phyloP scores from a whole-genome alignment of 2,797 vertebrate species.

The Melanotaenia parkinsoni region DNA sequence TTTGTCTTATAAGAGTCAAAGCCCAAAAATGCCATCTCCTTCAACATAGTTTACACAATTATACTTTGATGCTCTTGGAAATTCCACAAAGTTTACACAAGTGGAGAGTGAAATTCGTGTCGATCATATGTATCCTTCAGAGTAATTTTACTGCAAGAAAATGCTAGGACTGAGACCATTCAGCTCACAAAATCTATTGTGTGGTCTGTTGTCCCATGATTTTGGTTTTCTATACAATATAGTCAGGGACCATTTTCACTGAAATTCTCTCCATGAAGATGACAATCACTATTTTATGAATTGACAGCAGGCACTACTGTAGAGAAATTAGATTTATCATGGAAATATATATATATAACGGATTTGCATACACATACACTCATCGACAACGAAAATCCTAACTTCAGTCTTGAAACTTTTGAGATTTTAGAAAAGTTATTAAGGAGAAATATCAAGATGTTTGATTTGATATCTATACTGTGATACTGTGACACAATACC shows the following conservation, averaged over 20 bases:
- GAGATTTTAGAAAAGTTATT: slow-evolving; percentile 34
- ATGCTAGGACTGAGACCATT: slow-evolving; percentile 10
- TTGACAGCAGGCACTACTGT: slow-evolving; percentile 54
- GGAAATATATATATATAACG: slow-evolving; percentile 24
- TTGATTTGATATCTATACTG: slow-evolving; percentile 66
- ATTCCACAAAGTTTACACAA: slow-evolving; percentile 20
- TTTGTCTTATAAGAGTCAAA: slow-evolving; percentile 18
- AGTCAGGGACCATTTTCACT: slow-evolving; percentile 72
- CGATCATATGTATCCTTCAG: background rate
- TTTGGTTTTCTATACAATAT: slow-evolving; percentile 39
- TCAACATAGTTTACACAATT: slow-evolving; percentile 2
- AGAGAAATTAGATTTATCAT: slow-evolving; percentile 39
- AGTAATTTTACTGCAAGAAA: slow-evolving; percentile 1
- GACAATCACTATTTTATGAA: slow-evolving; percentile 81
- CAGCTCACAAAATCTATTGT: slow-evolving; percentile 18
- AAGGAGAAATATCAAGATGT: slow-evolving; percentile 49
- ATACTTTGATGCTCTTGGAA: background rate
- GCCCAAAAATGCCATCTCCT: slow-evolving; percentile 38
- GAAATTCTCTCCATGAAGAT: slow-evolving; percentile 70
- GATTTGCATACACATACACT: slow-evolving; percentile 17
- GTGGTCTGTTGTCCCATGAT: slow-evolving; percentile 26
- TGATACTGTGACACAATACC: slow-evolving; percentile 76
- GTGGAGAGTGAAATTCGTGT: slow-evolving; percentile 22
- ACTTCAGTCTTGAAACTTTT: slow-evolving; percentile 29
- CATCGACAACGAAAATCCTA: slow-evolving; percentile 32